phyloP scores from a whole-genome alignment of 2,888 invertebrate genomes.

The Lamellibrachia satsuma region DNA sequence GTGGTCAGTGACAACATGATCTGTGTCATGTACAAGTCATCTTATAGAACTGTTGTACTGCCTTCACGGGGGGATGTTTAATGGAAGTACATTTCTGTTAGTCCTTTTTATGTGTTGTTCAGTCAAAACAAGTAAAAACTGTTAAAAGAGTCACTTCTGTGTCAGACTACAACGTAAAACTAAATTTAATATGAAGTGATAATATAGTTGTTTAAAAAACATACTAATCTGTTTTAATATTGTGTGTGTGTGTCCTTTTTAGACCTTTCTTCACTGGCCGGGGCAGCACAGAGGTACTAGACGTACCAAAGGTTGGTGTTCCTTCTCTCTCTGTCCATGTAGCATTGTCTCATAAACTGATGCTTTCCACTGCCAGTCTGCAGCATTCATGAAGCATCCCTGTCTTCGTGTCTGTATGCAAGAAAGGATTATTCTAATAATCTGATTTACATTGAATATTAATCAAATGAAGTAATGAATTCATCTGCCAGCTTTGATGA shows the following conservation, averaged over 20 bases:
- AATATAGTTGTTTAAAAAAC: neutral
- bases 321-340: neutral
- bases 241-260: conserved; percentile 36
- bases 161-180: neutral
- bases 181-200: neutral
- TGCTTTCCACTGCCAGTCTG: neutral
- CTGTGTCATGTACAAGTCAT: too few species aligned
- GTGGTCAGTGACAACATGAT: too few species aligned
- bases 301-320: conserved; percentile 39
- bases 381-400: neutral
- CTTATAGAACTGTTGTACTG: too few species aligned
- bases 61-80: neutral
- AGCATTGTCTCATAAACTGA: neutral
- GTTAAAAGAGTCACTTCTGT: neutral
- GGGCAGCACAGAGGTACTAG: conserved; percentile 51
- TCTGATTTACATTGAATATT: neutral
- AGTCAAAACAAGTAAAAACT: neutral
- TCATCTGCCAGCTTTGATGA: too few species aligned
- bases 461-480: neutral
- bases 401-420: neutral
- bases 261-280: conserved; percentile 88
- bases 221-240: neutral
- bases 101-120: neutral
- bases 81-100: neutral
- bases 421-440: neutral